A percentile compares a stretch with the other conserved stretches of the same genome.
Conservation (phyloP, 1,140 invertebrate genomes). For the Holotrichia oblita region DNA sequence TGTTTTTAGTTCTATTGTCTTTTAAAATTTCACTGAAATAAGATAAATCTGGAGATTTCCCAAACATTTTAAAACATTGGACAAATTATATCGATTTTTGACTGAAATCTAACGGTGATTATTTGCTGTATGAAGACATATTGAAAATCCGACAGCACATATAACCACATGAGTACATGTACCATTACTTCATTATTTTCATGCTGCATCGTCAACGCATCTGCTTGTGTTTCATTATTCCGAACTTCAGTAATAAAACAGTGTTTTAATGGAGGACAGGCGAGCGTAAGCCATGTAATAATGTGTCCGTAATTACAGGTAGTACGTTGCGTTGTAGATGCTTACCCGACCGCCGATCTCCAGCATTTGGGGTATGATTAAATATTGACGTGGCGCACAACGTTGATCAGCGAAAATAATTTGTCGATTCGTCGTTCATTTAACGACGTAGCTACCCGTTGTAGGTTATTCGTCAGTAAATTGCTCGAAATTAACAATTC, state of each 20-base stretch:
- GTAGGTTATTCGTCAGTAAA: no score
- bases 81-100: background rate
- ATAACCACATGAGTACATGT: no score
- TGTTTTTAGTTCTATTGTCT: slow-evolving; percentile 5
- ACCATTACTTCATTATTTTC: background rate
- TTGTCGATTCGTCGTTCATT: background rate
- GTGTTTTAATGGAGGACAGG: background rate
- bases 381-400: background rate
- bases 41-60: background rate
- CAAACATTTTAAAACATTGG: background rate
- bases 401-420: background rate
- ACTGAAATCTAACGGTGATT: background rate
- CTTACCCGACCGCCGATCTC: background rate
- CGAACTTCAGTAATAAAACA: background rate
- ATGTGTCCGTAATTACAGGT: background rate
- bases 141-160: no score
- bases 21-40: background rate
- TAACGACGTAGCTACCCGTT: background rate
- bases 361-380: background rate
- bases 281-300: background rate
- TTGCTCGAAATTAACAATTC: no score
- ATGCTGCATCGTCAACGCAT: background rate
- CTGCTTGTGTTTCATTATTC: background rate
- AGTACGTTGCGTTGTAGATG: background rate
- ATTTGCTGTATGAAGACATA: no score